Evolutionary conservation across 2,113 vertebrate species (phyloP).

Genomic region (Suncus etruscus): DNA sequence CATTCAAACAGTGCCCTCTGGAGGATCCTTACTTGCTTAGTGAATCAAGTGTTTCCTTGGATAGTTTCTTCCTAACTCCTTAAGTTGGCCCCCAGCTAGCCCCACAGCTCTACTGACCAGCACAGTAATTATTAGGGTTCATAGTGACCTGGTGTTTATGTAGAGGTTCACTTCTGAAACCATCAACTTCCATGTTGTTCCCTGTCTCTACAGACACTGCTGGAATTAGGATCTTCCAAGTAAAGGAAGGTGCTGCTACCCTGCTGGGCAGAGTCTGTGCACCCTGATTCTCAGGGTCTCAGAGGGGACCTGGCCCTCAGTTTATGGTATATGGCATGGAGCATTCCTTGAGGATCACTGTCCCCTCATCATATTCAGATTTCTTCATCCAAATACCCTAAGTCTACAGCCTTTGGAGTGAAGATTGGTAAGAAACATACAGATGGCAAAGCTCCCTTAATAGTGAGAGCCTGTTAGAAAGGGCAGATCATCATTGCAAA

Average conservation of each 20-base stretch:
- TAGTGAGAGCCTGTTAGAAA: background rate
- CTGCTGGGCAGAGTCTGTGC: background rate
- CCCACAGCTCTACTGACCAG: background rate
- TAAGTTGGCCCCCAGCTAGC: background rate
- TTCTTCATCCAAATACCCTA: background rate
- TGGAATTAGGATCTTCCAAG: background rate
- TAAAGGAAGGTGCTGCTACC: no score
- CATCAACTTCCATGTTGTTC: background rate
- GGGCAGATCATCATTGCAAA: background rate
- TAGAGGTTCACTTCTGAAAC: background rate
- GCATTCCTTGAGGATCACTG: background rate
- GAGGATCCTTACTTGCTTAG: background rate
- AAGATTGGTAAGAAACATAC: background rate
- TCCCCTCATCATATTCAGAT: background rate
- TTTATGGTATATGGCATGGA: background rate
- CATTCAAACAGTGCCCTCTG: background rate
- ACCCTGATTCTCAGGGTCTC: background rate
- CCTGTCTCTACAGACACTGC: background rate
- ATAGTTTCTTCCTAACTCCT: background rate
- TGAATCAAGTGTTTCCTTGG: slow-evolving; percentile 1
- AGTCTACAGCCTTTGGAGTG: background rate
- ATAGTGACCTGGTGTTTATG: background rate
- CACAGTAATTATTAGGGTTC: background rate
- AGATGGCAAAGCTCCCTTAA: background rate
- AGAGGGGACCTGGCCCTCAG: background rate